Base-by-base conservation (phyloP, 2,797 vertebrate species). In the Natrix natrix region DNA sequence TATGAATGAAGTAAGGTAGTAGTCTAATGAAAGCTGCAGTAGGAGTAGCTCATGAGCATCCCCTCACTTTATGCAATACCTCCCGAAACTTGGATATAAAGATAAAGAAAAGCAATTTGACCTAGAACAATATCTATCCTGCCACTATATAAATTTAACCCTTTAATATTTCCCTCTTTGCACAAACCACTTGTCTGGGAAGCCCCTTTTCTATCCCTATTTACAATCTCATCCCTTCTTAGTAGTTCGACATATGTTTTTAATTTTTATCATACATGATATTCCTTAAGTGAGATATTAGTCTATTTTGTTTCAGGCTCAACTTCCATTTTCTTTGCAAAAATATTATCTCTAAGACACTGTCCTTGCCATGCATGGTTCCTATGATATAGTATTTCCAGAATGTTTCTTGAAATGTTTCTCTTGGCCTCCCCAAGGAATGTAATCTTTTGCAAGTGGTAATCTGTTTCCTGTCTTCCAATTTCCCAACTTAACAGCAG, bases 381-480 rank as follows among this genome's bases (percentile, higher is more conserved):
- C 26, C 28, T 24, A 52, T 92, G 26, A 59, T 93, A 92, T 66
- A 8, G 37, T 0, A n/a, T 87, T 59, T 95, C 92, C 48, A 0
- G 0, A 60, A 59, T 74, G 28, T 48, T n/a, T 56, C 87, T 78
- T 5, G 74, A 83, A 83, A 83, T 83, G 74, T 83, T 83, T 83
- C 43, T 83, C 74, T 83, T 83, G 74, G 61, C 43, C 74, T 94
- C 60, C 0, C 0, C 48, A 1, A 63, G 26, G 88, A 54, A 57
- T 88, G 57, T 22, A 2, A 32, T 26, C 57, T 88, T 90, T 0
- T 0, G 7, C 48, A 83, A 78, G 28, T 86, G 93, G 94, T 94
- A 95, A 96, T 88, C 93, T 0, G 0, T 94, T 97, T 97, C 96
- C 97, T 96, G 95, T 94, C 93, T 94, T 93, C 93, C 0, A 0